Evolutionary conservation across 1,140 invertebrate genomes (phyloP).

Genomic region (Microvelia longipes): DNA sequence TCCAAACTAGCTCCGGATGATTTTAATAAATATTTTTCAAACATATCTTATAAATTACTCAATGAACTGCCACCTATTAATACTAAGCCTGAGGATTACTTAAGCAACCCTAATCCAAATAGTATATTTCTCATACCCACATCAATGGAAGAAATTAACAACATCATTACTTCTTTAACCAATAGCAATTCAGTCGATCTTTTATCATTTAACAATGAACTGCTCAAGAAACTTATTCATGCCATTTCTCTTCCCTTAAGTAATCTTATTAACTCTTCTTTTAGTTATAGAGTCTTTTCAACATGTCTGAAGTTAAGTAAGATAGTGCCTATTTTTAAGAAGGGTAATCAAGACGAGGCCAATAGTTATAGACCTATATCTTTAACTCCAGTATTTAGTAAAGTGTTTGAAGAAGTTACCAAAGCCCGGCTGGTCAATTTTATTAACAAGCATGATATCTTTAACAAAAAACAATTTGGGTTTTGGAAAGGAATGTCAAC

Average conservation of each 20-base stretch:
- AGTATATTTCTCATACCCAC: not conserved
- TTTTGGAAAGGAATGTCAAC: not conserved
- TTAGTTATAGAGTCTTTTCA: not conserved
- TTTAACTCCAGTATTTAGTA: not conserved
- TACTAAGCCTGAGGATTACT: not conserved
- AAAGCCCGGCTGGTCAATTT: not conserved
- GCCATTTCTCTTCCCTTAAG: not conserved
- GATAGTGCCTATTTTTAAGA: not conserved
- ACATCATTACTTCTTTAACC: not conserved
- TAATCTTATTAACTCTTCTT: not conserved
- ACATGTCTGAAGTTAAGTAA: not conserved
- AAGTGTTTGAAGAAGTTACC: not conserved
- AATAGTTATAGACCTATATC: not conserved
- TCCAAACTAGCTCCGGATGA: not conserved
- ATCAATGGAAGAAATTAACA: not conserved
- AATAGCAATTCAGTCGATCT: not conserved
- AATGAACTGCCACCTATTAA: not conserved
- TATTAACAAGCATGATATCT: not conserved
- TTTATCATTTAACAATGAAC: not conserved
- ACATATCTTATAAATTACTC: not conserved
- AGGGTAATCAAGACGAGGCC: not conserved
- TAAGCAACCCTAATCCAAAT: not conserved
- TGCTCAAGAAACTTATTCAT: not conserved
- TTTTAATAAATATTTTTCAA: not conserved
- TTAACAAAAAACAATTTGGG: not conserved